Evolutionary conservation across 1,140 invertebrate species (phyloP).

Genomic region (Drosophila gunungcola): DNA sequence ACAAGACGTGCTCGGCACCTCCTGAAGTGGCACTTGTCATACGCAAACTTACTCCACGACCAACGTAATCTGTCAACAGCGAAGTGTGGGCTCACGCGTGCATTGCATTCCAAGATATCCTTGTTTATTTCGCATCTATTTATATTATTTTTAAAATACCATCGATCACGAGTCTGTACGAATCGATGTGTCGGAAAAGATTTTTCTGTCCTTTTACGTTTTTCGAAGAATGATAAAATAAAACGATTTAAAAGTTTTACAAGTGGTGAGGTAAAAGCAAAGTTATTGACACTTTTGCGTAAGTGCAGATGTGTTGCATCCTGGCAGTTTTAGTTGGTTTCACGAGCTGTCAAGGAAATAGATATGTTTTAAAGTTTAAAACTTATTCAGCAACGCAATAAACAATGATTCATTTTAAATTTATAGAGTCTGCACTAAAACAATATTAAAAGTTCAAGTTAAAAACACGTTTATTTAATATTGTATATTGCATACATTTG

Average conservation of each 20-base stretch:
- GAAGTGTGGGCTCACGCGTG: conserved; percentile 25
- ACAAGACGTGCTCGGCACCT: conserved; percentile 10
- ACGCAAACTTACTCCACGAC: conserved; percentile 45
- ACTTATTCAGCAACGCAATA: not conserved
- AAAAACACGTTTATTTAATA: no score
- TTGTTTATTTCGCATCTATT: conserved; percentile 23
- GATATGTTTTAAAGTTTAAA: no score
- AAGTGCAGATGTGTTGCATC: not conserved
- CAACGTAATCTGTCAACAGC: conserved; percentile 41
- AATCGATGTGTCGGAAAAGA: conserved; percentile 9
- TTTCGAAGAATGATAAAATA: not conserved
- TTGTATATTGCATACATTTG: no score
- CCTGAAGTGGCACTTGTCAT: conserved; percentile 49
- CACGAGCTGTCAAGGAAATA: not conserved
- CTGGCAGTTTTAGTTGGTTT: not conserved
- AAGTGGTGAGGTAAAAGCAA: not conserved
- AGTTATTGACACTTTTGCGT: not conserved
- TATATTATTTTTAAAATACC: conserved; percentile 19
- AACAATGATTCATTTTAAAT: not conserved
- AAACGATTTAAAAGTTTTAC: not conserved
- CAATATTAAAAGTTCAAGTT: no score
- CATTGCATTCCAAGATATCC: conserved; percentile 16
- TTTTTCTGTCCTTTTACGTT: not conserved
- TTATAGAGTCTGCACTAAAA: no score
- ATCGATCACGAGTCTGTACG: conserved; percentile 2